Evolutionary conservation across 2,888 invertebrate species (phyloP).

Genomic region (Palloptera scutellata): DNA sequence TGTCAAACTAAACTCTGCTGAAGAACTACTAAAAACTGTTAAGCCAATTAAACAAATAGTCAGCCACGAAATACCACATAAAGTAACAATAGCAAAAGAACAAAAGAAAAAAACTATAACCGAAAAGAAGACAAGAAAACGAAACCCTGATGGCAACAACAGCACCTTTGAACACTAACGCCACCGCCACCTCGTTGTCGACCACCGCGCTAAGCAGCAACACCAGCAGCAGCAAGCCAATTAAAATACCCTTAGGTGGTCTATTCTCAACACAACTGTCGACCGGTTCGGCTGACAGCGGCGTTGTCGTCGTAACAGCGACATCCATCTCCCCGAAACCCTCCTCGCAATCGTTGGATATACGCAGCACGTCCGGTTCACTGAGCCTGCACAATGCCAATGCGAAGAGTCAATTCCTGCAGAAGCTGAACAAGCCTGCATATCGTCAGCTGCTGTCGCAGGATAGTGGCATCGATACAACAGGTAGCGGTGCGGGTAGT

Average conservation of each 20-base stretch:
- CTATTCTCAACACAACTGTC: conserved; percentile 60
- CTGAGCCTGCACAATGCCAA: conserved; percentile 51
- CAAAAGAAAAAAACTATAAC: conserved; percentile 18
- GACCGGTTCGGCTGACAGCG: conserved; percentile 60
- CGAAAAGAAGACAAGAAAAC: conserved; percentile 21
- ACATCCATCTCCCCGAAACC: neutral
- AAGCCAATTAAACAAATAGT: conserved; percentile 42
- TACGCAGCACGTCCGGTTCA: conserved; percentile 57
- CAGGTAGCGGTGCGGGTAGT: conserved; percentile 36
- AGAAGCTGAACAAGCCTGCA: conserved; percentile 43
- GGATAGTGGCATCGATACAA: conserved; percentile 63
- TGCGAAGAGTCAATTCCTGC: conserved; percentile 49
- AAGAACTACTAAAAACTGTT: conserved; percentile 29
- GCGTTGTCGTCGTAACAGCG: conserved; percentile 41
- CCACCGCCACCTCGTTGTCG: conserved; percentile 17
- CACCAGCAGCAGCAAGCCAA: conserved; percentile 52
- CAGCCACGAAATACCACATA: conserved; percentile 25
- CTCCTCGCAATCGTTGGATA: conserved; percentile 41
- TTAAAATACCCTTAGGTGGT: conserved; percentile 57
- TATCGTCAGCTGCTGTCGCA: conserved; percentile 57
- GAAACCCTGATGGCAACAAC: conserved; percentile 57
- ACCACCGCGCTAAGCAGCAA: conserved; percentile 36
- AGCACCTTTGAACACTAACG: conserved; percentile 37
- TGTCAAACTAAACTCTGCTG: neutral
- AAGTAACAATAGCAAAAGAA: conserved; percentile 25